phyloP scores from a whole-genome alignment of 2,113 vertebrate species.

The Oreotrochilus melanogaster region DNA sequence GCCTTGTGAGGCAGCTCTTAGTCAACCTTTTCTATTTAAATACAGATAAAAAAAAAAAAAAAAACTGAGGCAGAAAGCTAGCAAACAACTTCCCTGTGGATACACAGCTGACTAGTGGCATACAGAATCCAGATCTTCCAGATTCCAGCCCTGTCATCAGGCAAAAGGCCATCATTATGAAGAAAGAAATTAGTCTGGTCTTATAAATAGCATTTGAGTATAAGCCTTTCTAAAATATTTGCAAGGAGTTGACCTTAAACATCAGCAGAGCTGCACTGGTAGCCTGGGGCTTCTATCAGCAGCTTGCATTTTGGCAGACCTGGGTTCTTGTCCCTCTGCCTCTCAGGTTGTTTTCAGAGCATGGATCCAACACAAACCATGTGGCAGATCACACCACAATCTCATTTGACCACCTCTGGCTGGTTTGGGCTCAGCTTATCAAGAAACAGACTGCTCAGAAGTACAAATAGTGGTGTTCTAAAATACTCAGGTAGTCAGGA shows the following conservation, averaged over 20 bases:
- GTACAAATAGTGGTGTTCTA: neutral
- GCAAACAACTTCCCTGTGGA: slow-evolving; percentile 29
- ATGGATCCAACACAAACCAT: neutral
- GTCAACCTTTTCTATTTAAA: neutral
- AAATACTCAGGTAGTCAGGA: neutral
- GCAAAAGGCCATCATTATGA: slow-evolving; percentile 71
- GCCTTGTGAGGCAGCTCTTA: slow-evolving; percentile 11
- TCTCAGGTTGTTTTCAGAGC: neutral
- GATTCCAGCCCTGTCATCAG: slow-evolving; percentile 57
- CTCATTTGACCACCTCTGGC: neutral
- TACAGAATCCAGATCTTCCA: slow-evolving; percentile 62
- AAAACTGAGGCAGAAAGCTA: slow-evolving; percentile 9
- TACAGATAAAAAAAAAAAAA: neutral
- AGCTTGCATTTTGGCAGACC: neutral
- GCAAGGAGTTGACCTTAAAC: slow-evolving; percentile 63
- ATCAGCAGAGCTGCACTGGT: slow-evolving; percentile 5
- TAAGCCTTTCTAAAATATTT: slow-evolving; percentile 64
- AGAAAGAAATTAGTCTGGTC: slow-evolving; percentile 63
- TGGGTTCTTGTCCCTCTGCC: neutral
- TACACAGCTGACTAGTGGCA: slow-evolving; percentile 14
- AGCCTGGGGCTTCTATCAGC: slow-evolving; percentile 13
- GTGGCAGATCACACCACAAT: neutral
- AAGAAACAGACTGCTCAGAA: neutral
- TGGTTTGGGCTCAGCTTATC: neutral
- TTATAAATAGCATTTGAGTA: slow-evolving; percentile 71